These are phyloP conservation scores for Amiota communis DNA, from an alignment of 2,888 invertebrate genomes.

Conservation along the genomic window DNA sequence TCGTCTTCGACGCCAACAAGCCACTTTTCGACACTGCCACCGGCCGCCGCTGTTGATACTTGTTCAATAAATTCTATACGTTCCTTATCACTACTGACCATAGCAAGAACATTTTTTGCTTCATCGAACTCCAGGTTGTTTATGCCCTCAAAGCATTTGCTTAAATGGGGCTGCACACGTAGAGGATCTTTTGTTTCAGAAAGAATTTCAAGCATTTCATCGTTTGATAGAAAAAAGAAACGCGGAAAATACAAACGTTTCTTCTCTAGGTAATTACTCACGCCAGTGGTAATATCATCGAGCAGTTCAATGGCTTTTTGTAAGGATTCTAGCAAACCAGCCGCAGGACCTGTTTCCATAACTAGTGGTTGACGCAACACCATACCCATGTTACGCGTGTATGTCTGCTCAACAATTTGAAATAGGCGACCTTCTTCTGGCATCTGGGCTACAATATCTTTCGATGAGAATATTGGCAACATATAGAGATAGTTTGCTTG, in stretches of 20 bases:
- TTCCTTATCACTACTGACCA: conserved; percentile 78
- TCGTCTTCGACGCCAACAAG: conserved; percentile 77
- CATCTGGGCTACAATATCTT: conserved; percentile 79
- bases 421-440: conserved; percentile 79
- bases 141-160: conserved; percentile 83
- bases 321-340: conserved; percentile 82
- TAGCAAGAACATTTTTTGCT: conserved; percentile 76
- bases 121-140: conserved; percentile 74
- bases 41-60: conserved; percentile 75
- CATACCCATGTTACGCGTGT: conserved; percentile 73
- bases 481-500: conserved; percentile 80
- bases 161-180: conserved; percentile 78
- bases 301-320: conserved; percentile 75
- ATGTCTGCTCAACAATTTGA: conserved; percentile 74
- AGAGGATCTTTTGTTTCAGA: conserved; percentile 79
- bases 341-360: conserved; percentile 75
- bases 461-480: conserved; percentile 80
- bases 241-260: conserved; percentile 81
- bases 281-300: conserved; percentile 78
- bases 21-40: conserved; percentile 81
- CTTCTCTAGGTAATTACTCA: conserved; percentile 79
- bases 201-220: conserved; percentile 82
- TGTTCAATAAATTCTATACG: conserved; percentile 74
- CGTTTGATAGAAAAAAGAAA: conserved; percentile 84
- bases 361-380: conserved; percentile 71